These are phyloP conservation scores for Papilio machaon DNA, from an alignment of 1,140 invertebrate genomes.

Conservation along the genomic window DNA sequence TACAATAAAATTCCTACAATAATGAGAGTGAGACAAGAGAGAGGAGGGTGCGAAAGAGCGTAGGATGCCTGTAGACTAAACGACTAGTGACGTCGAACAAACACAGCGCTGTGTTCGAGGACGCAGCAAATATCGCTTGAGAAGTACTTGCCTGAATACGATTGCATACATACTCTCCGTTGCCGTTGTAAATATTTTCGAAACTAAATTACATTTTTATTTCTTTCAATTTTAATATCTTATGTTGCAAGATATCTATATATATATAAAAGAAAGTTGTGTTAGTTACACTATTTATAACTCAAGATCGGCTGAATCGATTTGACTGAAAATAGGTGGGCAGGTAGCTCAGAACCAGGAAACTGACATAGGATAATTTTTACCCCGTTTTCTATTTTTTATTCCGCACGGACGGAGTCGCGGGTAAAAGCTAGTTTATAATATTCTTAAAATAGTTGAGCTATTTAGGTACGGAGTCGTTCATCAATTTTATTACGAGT, in stretches of 20 bases:
- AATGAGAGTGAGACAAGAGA: slow-evolving; percentile 4
- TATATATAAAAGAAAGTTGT: too few species aligned
- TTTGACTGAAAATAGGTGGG: too few species aligned
- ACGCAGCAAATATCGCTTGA: slow-evolving; percentile 70
- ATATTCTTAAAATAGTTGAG: not conserved
- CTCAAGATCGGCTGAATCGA: too few species aligned
- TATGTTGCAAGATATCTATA: not conserved
- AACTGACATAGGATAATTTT: too few species aligned
- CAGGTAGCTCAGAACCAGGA: too few species aligned
- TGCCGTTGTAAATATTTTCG: slow-evolving; percentile 44
- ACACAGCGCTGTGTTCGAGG: slow-evolving; percentile 61
- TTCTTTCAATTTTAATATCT: not conserved
- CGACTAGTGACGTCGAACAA: slow-evolving; percentile 51
- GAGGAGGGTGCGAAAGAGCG: slow-evolving; percentile 28
- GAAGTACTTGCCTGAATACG: slow-evolving; percentile 62
- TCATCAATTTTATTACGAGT: not conserved
- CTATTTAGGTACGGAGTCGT: not conserved
- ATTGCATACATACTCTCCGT: slow-evolving; percentile 45
- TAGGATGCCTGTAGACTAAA: slow-evolving; percentile 8
- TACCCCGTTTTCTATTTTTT: too few species aligned
- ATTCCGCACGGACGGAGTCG: too few species aligned
- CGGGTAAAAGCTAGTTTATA: too few species aligned
- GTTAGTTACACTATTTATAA: too few species aligned
- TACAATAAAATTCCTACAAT: not conserved
- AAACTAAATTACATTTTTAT: not conserved